A percentile compares a stretch with the other conserved stretches of the same genome.
Evolutionary conservation across 2,888 invertebrate species (phyloP).

Genomic region (Sesamia inferens): DNA sequence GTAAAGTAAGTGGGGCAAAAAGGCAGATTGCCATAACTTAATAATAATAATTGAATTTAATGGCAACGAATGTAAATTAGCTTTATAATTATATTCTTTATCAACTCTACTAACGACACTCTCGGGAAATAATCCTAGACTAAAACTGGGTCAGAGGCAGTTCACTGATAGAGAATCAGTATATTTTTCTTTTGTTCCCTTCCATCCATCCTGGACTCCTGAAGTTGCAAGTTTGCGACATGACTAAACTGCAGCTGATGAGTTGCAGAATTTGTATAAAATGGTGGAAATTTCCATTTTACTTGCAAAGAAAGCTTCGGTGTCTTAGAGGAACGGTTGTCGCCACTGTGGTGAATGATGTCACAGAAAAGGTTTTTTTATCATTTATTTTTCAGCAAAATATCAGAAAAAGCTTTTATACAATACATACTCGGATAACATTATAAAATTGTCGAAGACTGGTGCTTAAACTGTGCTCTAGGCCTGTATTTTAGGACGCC

Average conservation of each 20-base stretch:
- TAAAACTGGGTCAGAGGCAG: slow-evolving; percentile 27
- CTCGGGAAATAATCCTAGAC: not conserved
- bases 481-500: too few species aligned
- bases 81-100: slow-evolving; percentile 10
- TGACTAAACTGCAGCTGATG: not conserved
- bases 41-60: not conserved
- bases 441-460: too few species aligned
- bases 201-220: not conserved
- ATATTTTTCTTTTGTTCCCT: slow-evolving; percentile 14
- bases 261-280: not conserved
- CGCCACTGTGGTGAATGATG: too few species aligned
- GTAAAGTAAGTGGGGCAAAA: not conserved
- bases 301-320: too few species aligned
- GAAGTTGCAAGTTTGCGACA: slow-evolving; percentile 3
- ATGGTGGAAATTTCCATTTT: not conserved
- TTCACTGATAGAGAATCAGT: slow-evolving; percentile 9
- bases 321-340: too few species aligned
- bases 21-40: too few species aligned
- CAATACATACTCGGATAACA: too few species aligned
- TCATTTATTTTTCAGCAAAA: too few species aligned
- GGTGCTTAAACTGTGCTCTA: too few species aligned
- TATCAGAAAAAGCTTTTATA: too few species aligned
- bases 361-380: too few species aligned
- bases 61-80: not conserved
- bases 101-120: slow-evolving; percentile 24